Conservation (phyloP, 2,113 vertebrate genomes). For the Trochalopteron elliotii region DNA sequence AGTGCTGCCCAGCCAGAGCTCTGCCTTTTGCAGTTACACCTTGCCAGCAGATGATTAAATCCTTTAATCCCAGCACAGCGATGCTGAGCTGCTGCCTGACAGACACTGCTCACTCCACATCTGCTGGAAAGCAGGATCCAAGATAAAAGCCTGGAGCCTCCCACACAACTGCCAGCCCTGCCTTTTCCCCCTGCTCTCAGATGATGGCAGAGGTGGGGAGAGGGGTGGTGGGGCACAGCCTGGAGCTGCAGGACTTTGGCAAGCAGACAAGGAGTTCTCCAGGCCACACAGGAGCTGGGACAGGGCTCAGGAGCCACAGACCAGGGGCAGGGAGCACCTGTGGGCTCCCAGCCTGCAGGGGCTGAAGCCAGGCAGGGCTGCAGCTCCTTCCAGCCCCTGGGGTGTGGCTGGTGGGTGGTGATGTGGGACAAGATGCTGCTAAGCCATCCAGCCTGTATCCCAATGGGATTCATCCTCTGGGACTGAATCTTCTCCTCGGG, state of each 20-base stretch:
- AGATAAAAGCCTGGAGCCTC: neutral
- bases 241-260: rapidly evolving
- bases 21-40: neutral
- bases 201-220: neutral
- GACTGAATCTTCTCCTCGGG: rapidly evolving
- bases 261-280: rapidly evolving
- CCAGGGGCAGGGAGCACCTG: rapidly evolving
- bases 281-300: rapidly evolving
- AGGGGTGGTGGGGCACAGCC: neutral
- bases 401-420: rapidly evolving
- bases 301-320: rapidly evolving
- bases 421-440: neutral
- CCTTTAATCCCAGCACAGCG: neutral
- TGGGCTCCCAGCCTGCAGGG: neutral
- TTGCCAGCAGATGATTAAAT: slow-evolving; percentile 13
- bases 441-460: rapidly evolving
- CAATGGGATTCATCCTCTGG: rapidly evolving
- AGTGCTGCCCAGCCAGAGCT: neutral
- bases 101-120: slow-evolving; percentile 20
- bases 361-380: neutral
- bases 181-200: neutral
- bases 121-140: neutral
- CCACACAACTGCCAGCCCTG: neutral
- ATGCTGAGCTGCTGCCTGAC: neutral
- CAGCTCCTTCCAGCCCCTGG: neutral